Base-by-base conservation (phyloP, 92 coral and sea anemone species). In the Phenganax stokvisi region DNA sequence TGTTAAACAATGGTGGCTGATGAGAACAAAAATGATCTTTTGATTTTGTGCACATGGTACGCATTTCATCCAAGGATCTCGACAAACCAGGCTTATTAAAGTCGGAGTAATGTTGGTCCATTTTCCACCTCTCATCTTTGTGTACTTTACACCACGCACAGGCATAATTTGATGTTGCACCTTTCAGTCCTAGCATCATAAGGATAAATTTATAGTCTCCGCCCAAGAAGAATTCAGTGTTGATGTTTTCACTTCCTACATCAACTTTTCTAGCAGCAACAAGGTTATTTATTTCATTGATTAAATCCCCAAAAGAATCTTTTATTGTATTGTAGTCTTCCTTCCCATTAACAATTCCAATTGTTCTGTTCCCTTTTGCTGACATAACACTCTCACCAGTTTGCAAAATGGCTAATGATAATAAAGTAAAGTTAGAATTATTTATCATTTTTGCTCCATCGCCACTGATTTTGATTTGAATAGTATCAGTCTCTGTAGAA, bases 91-190 rank as follows among this genome's bases (percentile, higher is more conserved):
- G 57, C 60, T 30, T 6, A n/a, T 83, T 76, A 54, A 84, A 84
- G 8, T 53, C 15, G 47, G 52, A 51, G 69, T 59, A 75, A 12
- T 51, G 37, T n/a, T 73, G 7, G 12, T 74, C 53, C 25, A 83
- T 76, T 17, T 66, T 76, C 77, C 87, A 84, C n/a, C 83, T 17
- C 29, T 77, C 86, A 76, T 47, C 54, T 58, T 86, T 86, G 57
- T 67, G 71, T 29, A 76, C 67, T 66, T 87, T 87, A 25, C 90
- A 87, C 87, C 90, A 84, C 6, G 87, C 90, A 82, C 86, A 86
- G 56, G 89, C 89, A 82, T 86, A 86, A 44, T 76, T 79, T 62
- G 84, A 73, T 56, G 89, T 86, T 54, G 86, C 89, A 44, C 75
- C 87, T 29, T 87, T 87, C 10, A 80, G 74, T 9, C 87, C 85